Evolutionary conservation across 1,140 invertebrate genomes (phyloP), one percentile per base, ranked within the genome.

Genomic region (Drosophila subpulchrella): DNA sequence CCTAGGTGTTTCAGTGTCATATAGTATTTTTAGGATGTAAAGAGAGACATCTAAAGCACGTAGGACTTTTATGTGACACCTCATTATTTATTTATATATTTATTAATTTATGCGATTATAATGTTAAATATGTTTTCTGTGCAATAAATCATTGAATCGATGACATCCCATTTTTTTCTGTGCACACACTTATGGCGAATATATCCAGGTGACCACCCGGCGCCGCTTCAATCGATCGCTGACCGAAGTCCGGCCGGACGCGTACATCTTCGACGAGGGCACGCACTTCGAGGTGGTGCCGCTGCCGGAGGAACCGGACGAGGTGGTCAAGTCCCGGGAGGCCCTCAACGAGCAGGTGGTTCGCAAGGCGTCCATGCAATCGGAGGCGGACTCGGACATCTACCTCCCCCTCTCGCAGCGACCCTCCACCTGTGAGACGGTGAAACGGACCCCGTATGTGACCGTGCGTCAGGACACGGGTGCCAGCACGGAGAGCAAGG

Each of bases 241-340:
- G 39, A 96, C 95, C 0, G 95, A 96, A 78, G 95, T 94, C 17
- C 91, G 94, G 10, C 94, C 94, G 12, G 94, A 95, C 58, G 93
- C 93, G 17, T 94, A 94, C 57, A 94, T 94, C 38, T 93, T 94
- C 65, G 93, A 94, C 74, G 94, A 94, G 70, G 93, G 93, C 48
- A 92, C 93, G 38, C 93, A 94, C 73, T 94, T 94, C 73, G 93
- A 94, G 74, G 93, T 94, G 62, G 90, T 94, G 32, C 92, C 92
- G 15, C 81, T 93, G 46, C 93, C 93, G 48, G 94, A 94, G 61
- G 93, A 94, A 39, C 81, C 91, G 39, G 93, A 94, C 50, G 93
- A 93, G 57, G 73, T 90, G 57, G 78, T 91, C 30, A 86, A 92
- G 61, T 92, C 91, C 2, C 74, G 79, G 0, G 91, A 92, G 71